Evolutionary conservation across 2,797 vertebrate genomes (phyloP).

Genomic region (Enteromius mattozi): DNA sequence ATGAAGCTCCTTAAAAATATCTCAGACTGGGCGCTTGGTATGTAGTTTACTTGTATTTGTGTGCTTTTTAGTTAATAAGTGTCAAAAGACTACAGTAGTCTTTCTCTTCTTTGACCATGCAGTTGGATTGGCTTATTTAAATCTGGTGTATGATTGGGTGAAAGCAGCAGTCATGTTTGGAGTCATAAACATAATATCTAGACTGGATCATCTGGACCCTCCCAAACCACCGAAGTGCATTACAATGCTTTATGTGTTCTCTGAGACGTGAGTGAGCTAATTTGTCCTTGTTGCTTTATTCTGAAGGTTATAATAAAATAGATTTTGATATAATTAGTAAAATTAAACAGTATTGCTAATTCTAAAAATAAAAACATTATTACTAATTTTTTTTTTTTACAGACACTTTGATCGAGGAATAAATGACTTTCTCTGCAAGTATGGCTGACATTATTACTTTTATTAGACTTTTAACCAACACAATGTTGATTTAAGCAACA

Average conservation of each 20-base stretch:
- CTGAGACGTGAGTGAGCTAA: conserved; percentile 88
- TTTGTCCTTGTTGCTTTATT: neutral
- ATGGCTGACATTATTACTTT: conserved; percentile 47
- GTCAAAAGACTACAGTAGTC: neutral
- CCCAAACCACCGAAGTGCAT: conserved; percentile 95
- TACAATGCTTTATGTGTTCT: conserved; percentile 94
- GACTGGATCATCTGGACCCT: conserved; percentile 92
- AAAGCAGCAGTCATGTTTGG: conserved; percentile 97
- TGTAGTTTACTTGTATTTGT: conserved; percentile 55
- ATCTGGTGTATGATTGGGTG: conserved; percentile 96
- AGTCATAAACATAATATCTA: conserved; percentile 88
- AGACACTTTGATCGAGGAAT: conserved; percentile 98
- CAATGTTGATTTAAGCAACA: neutral
- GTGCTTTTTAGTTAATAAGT: neutral
- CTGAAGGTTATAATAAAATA: neutral
- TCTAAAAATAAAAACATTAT: neutral
- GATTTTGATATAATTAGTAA: neutral
- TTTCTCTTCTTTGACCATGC: conserved; percentile 32
- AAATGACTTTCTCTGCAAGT: conserved; percentile 98
- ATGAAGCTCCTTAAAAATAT: conserved; percentile 86
- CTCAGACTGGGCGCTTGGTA: conserved; percentile 92
- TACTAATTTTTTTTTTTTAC: neutral
- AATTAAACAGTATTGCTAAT: neutral
- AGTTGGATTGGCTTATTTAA: conserved; percentile 94
- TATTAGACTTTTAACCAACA: conserved; percentile 9